Evolutionary conservation across 2,797 vertebrate genomes (phyloP).

Genomic region (Anguilla anguilla): DNA sequence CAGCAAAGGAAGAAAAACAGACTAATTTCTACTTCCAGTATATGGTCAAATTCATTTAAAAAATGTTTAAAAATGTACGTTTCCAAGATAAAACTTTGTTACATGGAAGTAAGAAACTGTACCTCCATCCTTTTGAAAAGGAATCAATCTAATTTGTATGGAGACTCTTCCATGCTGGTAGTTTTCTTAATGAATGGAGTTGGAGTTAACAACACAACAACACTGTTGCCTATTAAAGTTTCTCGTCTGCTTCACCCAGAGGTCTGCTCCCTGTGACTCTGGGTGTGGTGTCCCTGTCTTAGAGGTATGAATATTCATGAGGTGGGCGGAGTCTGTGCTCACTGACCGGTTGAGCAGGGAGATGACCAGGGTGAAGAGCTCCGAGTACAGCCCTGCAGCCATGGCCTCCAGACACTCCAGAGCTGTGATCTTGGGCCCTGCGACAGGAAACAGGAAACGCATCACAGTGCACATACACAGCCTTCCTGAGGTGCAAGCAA

Average conservation of each 20-base stretch:
- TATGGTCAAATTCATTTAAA: background rate
- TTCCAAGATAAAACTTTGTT: background rate
- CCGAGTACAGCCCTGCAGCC: constrained; percentile 88
- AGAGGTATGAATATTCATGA: no score
- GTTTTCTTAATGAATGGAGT: no score
- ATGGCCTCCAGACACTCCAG: constrained; percentile 94
- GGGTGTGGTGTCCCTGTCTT: no score
- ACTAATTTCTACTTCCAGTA: background rate
- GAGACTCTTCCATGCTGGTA: no score
- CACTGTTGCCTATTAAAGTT: no score
- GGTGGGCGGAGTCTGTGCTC: background rate
- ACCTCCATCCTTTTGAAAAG: no score
- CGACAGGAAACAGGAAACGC: background rate
- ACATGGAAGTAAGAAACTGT: background rate
- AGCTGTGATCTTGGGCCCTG: constrained; percentile 87
- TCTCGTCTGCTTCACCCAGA: no score
- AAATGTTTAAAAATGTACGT: background rate
- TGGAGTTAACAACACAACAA: no score
- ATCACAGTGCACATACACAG: background rate
- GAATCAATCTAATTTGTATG: no score
- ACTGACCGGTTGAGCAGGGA: constrained; percentile 90
- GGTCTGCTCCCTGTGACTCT: no score
- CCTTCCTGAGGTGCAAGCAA: background rate
- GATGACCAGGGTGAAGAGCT: constrained; percentile 92
- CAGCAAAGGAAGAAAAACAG: background rate